Evolutionary conservation across 2,113 vertebrate genomes (phyloP).

Genomic region (Genyomyrus donnyi): DNA sequence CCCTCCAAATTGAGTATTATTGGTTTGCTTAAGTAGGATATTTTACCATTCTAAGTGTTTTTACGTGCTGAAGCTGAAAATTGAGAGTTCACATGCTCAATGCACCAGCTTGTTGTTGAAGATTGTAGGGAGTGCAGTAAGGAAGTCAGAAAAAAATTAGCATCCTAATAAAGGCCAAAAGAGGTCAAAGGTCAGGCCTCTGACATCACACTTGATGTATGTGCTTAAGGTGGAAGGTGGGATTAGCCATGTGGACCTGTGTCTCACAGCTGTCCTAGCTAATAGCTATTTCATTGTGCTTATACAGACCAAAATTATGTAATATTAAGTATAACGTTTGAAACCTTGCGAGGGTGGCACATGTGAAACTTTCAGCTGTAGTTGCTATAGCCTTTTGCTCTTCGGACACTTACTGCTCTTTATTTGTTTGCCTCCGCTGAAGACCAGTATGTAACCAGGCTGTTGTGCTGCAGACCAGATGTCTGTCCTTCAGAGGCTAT

Average conservation of each 20-base stretch:
- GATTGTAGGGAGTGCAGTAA: not conserved
- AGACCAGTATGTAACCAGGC: not conserved
- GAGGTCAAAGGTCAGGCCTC: not conserved
- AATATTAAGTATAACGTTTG: not conserved
- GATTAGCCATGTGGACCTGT: not conserved
- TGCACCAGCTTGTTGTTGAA: not conserved
- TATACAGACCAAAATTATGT: not conserved
- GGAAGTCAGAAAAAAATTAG: not conserved
- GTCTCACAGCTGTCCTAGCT: not conserved
- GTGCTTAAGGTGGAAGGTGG: not conserved
- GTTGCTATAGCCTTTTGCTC: not conserved
- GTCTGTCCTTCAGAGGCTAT: not conserved
- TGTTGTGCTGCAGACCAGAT: not conserved
- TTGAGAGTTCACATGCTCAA: not conserved
- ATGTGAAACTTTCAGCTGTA: not conserved
- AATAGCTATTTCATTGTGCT: not conserved
- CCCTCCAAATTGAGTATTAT: not conserved
- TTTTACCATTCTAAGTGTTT: not conserved
- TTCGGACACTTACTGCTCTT: not conserved
- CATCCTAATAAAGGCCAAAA: not conserved
- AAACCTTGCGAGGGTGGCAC: not conserved
- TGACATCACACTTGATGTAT: not conserved
- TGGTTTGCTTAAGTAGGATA: not conserved
- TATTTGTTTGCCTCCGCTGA: not conserved
- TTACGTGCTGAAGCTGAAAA: not conserved